Percentiles rank a stretch among this genome's conserved stretches.
phyloP scores from a whole-genome alignment of 1,140 invertebrate genomes.

The Hirudo medicinalis region DNA sequence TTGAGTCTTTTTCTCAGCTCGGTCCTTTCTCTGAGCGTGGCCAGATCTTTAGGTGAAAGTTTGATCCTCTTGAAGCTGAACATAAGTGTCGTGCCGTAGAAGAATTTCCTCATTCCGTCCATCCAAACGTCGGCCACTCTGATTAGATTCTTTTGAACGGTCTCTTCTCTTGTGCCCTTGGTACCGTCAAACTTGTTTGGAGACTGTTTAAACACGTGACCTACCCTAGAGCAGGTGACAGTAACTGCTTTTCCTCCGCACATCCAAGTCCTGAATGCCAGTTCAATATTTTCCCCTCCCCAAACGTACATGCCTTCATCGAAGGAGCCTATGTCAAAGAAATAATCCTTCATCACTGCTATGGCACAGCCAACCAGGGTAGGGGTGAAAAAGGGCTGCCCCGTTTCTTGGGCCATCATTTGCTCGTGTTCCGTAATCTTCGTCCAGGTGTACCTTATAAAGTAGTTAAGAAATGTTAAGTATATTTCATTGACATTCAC shows the following conservation, averaged over 20 bases:
- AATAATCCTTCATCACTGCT: slow-evolving; percentile 17
- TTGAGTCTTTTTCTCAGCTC: slow-evolving; percentile 12
- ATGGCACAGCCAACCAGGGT: slow-evolving; percentile 19
- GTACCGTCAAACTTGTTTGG: slow-evolving; percentile 19
- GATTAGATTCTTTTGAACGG: slow-evolving; percentile 17
- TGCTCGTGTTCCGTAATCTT: slow-evolving; percentile 6
- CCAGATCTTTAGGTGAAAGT: neutral
- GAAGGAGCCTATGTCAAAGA: slow-evolving; percentile 15
- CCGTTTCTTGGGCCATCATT: slow-evolving; percentile 10
- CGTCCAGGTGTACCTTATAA: slow-evolving; percentile 16
- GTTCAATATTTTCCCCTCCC: slow-evolving; percentile 19
- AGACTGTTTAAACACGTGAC: slow-evolving; percentile 19
- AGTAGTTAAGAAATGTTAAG: neutral
- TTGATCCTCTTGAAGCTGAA: slow-evolving; percentile 11
- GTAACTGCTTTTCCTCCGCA: slow-evolving; percentile 17
- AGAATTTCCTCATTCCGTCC: slow-evolving; percentile 15
- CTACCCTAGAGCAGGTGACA: slow-evolving; percentile 16
- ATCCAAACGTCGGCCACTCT: slow-evolving; percentile 19
- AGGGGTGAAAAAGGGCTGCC: slow-evolving; percentile 14
- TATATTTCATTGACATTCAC: neutral
- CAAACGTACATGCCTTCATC: slow-evolving; percentile 18
- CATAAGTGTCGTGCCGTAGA: slow-evolving; percentile 14
- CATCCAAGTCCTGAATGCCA: slow-evolving; percentile 17
- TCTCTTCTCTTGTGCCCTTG: slow-evolving; percentile 10
- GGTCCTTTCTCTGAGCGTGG: neutral